Evolutionary conservation across 2,888 invertebrate genomes (phyloP).

Genomic region (Chromoteleia sp.): DNA sequence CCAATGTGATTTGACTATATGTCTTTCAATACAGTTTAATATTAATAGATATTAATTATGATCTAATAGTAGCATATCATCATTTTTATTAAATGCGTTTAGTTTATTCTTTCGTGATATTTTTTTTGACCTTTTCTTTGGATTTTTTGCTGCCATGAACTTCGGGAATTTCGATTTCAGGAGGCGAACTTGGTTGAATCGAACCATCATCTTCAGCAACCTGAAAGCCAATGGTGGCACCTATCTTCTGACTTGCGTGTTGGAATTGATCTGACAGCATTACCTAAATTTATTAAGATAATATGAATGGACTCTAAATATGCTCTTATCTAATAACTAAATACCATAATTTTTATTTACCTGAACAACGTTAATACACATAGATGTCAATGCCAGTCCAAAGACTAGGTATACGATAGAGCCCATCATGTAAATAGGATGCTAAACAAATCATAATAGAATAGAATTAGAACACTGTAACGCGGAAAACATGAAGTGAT

Average conservation of each 20-base stretch:
- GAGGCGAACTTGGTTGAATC: conserved; percentile 80
- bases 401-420: conserved; percentile 97
- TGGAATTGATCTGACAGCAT: conserved; percentile 91
- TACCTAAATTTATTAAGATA: too few species aligned
- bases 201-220: conserved; percentile 89
- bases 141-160: conserved; percentile 75
- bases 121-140: conserved; percentile 74
- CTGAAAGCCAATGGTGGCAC: conserved; percentile 92
- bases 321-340: background rate
- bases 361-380: conserved; percentile 98
- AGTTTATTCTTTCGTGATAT: too few species aligned
- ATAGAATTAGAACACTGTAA: conserved; percentile 66
- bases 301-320: too few species aligned
- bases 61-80: too few species aligned
- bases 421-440: conserved; percentile 95
- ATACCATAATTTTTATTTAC: conserved; percentile 85
- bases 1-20: too few species aligned
- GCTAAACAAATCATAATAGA: conserved; percentile 85
- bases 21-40: too few species aligned
- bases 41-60: too few species aligned
- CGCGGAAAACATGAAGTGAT: conserved; percentile 16
- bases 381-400: conserved; percentile 97
- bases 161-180: conserved; percentile 81
- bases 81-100: background rate
- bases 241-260: conserved; percentile 93